Conservation (phyloP, 2,797 vertebrate genomes). For the Peromyscus nudipes region DNA sequence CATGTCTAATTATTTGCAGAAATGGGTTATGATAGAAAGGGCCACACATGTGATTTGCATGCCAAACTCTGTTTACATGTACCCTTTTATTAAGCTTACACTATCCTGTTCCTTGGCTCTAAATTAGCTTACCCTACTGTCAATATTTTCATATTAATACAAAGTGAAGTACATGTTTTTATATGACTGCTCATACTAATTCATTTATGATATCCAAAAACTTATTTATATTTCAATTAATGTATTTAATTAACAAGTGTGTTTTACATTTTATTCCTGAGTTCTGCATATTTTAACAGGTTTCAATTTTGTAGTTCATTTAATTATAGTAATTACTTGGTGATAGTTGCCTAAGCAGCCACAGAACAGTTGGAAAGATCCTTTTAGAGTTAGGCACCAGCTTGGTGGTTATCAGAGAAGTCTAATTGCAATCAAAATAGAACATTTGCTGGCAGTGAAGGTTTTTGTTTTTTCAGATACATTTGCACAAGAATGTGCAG, state of each 20-base stretch:
- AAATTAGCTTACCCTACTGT: slow-evolving; percentile 15
- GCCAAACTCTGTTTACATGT: background rate
- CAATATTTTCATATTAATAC: slow-evolving; percentile 51
- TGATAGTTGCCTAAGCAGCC: slow-evolving; percentile 82
- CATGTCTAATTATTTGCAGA: background rate
- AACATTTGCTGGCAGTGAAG: slow-evolving; percentile 55
- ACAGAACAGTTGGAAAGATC: slow-evolving; percentile 82
- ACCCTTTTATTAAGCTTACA: background rate
- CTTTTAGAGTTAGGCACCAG: slow-evolving; percentile 80
- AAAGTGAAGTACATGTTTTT: slow-evolving; percentile 18
- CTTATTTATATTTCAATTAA: slow-evolving; percentile 78
- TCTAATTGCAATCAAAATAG: slow-evolving; percentile 77
- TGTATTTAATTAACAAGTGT: slow-evolving; percentile 72
- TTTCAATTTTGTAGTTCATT: slow-evolving; percentile 81
- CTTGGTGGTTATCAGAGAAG: slow-evolving; percentile 70
- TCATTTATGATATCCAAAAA: slow-evolving; percentile 67
- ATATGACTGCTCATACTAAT: slow-evolving; percentile 46
- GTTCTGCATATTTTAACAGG: slow-evolving; percentile 77
- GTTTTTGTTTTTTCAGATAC: slow-evolving; percentile 61
- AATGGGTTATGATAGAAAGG: background rate
- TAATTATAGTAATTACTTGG: slow-evolving; percentile 75
- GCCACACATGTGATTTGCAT: background rate
- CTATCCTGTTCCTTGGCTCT: background rate
- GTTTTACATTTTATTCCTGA: slow-evolving; percentile 74
- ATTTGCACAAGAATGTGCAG: slow-evolving; percentile 53